Evolutionary conservation across 2,888 invertebrate species (phyloP).

Genomic region (Ramazzottius varieornatus): DNA sequence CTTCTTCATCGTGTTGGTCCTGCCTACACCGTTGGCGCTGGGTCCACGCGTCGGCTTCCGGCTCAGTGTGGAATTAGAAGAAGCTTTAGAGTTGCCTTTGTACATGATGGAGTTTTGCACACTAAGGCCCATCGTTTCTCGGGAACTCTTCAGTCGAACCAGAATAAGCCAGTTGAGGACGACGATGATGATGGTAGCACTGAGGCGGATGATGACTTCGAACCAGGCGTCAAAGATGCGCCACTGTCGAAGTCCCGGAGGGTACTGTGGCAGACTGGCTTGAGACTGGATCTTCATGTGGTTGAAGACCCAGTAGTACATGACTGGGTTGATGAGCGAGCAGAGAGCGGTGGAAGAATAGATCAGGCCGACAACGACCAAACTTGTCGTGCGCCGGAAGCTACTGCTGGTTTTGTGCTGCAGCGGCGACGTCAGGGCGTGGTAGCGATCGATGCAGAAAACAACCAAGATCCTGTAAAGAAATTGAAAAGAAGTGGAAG

Average conservation of each 20-base stretch:
- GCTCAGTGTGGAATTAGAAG: too few relatives aligned
- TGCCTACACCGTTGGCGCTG: too few relatives aligned
- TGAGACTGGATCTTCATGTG: background rate
- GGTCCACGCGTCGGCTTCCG: too few relatives aligned
- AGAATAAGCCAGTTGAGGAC: background rate
- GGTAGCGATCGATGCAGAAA: slow-evolving; percentile 1
- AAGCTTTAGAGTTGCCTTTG: too few relatives aligned
- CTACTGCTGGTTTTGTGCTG: background rate
- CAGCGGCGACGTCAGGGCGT: background rate
- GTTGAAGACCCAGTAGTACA: background rate
- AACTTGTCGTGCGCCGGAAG: background rate
- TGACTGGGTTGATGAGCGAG: background rate
- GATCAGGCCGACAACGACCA: background rate
- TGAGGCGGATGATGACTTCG: background rate
- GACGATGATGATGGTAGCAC: background rate
- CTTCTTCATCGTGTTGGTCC: too few relatives aligned
- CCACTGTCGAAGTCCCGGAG: background rate
- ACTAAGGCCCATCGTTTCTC: too few relatives aligned
- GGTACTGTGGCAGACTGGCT: background rate
- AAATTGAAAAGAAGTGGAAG: too few relatives aligned
- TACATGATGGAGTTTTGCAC: too few relatives aligned
- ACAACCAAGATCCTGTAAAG: background rate
- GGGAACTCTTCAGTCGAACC: background rate
- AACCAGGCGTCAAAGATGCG: background rate
- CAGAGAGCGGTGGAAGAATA: background rate